Evolutionary conservation across 2,888 invertebrate species (phyloP).

Genomic region (Andrena praecox): DNA sequence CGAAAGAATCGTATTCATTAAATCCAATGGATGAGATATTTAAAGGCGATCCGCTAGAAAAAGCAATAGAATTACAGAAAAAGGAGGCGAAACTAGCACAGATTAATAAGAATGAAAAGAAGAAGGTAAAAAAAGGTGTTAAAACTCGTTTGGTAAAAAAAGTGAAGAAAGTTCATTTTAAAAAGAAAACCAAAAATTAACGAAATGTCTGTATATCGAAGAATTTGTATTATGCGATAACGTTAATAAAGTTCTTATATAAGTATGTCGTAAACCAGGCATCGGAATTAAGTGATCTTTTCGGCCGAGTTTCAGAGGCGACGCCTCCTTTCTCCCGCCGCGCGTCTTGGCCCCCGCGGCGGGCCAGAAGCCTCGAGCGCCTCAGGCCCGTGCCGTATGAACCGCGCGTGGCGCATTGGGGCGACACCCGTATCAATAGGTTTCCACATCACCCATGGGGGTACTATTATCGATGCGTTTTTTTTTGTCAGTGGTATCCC

Average conservation of each 20-base stretch:
- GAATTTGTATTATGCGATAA: conserved; percentile 7
- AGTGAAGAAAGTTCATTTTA: conserved; percentile 45
- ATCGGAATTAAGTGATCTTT: too few relatives aligned
- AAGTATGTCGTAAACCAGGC: too few relatives aligned
- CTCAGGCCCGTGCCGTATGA: too few relatives aligned
- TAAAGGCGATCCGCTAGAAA: conserved; percentile 88
- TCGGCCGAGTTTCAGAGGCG: too few relatives aligned
- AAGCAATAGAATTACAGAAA: conserved; percentile 86
- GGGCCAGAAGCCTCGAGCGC: too few relatives aligned
- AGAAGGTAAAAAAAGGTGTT: conserved; percentile 25
- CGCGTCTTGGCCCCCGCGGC: too few relatives aligned
- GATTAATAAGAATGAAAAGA: conserved; percentile 1
- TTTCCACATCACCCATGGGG: too few relatives aligned
- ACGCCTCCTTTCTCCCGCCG: too few relatives aligned
- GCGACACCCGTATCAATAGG: too few relatives aligned
- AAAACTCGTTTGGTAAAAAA: conserved; percentile 60
- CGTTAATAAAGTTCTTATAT: conserved; percentile 35
- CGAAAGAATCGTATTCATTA: conserved; percentile 90
- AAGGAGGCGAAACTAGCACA: conserved; percentile 53
- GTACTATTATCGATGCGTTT: too few relatives aligned
- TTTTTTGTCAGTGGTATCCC: too few relatives aligned
- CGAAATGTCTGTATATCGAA: conserved; percentile 2
- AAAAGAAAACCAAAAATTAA: conserved; percentile 79
- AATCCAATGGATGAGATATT: conserved; percentile 92
- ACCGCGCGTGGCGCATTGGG: too few relatives aligned